Base-by-base conservation (phyloP, 2,888 invertebrate species). In the Oscheius sp. region DNA sequence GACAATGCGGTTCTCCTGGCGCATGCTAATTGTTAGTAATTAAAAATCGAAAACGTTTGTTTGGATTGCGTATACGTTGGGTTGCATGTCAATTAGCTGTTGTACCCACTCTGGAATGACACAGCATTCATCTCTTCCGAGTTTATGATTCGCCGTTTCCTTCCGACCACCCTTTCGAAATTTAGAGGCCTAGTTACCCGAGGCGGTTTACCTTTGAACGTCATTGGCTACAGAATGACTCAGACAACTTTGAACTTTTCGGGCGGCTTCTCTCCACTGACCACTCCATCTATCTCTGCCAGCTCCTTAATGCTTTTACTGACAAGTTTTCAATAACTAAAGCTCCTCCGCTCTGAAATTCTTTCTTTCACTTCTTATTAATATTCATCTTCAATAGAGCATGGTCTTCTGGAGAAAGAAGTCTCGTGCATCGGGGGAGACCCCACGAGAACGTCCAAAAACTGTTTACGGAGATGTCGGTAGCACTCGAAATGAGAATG, bases 271-370 rank as follows among this genome's bases (percentile, higher is more conserved):
- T 52, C 50, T 52, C 31, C 31, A 31, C 31, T 61, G 64, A 52
- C 64, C 48, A 64, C 64, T 64, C 52, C 64, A 64, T 64, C 64
- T 34, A 64, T 64, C 64, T 64, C 50, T 48, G 34, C 48, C 42
- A 42, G 61, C 45, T 48, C 64, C 25, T 31, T 64, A 27, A 64
- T 64, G 65, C 53, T 53, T 23, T 10, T 65, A 53, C 37, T 65
- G 65, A 65, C 65, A 65, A 65, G 27, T 65, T 53, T 53, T 65
- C 65, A 65, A 65, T 65, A 64, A 48, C 31, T 48, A 20, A 63
- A 46, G 8, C 52, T 17, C 12, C 4, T 31, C 48, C 39, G 15
- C 31, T 64, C 23, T 25, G 25, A 25, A 27, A 45, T 27, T 42
- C 25, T 33, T 33, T 33, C 57, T 57, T 12, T 34, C 17, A 48